Conservation (phyloP, 2,888 invertebrate species). For the Plusia festucae region DNA sequence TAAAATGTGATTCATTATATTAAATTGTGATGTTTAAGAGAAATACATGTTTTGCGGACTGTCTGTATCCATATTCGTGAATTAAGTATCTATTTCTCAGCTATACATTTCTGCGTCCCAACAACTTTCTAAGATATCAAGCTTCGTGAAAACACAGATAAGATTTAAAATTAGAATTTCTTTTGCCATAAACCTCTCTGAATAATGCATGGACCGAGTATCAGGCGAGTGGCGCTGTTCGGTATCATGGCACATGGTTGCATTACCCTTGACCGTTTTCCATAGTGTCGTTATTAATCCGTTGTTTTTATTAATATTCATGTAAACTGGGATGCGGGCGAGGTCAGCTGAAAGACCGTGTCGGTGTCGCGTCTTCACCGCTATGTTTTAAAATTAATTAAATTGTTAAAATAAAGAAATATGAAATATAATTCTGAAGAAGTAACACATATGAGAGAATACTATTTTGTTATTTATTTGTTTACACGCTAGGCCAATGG, state of each 20-base stretch:
- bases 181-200: conserved; percentile 27
- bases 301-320: conserved; percentile 71
- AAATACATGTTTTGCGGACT: not conserved
- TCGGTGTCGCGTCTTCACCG: conserved; percentile 12
- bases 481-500: conserved; percentile 2
- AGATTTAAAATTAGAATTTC: conserved; percentile 40
- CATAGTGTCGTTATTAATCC: conserved; percentile 65
- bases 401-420: not conserved
- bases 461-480: not conserved
- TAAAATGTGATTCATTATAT: not conserved
- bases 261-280: conserved; percentile 76
- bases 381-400: not conserved
- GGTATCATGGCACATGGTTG: conserved; percentile 55
- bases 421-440: not conserved
- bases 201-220: conserved; percentile 37
- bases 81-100: too few species aligned
- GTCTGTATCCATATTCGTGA: conserved; percentile 14
- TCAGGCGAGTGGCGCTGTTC: conserved; percentile 35
- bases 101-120: conserved; percentile 43
- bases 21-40: not conserved
- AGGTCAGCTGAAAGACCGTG: conserved; percentile 27
- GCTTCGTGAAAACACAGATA: conserved; percentile 42
- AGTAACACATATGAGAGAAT: not conserved
- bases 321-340: conserved; percentile 68
- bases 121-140: conserved; percentile 49